Evolutionary conservation across 2,888 invertebrate species (phyloP).

Genomic region (Epiblema foenella): DNA sequence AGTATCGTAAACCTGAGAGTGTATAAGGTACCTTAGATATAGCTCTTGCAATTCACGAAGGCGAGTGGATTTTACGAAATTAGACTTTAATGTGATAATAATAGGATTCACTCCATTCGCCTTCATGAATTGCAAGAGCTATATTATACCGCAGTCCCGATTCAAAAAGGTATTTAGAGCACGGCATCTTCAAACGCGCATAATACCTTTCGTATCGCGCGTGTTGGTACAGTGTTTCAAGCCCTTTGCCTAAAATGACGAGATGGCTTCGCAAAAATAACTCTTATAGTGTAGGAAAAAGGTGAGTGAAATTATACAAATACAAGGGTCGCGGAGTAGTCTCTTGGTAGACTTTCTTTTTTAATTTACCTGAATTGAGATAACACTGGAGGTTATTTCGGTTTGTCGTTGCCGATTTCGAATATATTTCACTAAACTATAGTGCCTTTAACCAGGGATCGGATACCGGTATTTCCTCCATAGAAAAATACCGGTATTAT

Average conservation of each 20-base stretch:
- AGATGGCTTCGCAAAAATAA: constrained; percentile 2
- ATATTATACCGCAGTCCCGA: neutral
- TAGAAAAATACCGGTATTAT: too few relatives aligned
- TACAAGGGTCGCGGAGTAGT: neutral
- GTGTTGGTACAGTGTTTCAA: constrained; percentile 12
- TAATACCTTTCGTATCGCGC: neutral
- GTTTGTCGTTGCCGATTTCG: too few relatives aligned
- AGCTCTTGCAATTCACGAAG: too few relatives aligned
- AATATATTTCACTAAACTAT: too few relatives aligned
- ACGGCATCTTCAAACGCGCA: neutral
- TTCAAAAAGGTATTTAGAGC: neutral
- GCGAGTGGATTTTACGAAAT: too few relatives aligned
- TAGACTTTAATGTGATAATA: too few relatives aligned
- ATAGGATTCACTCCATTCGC: too few relatives aligned
- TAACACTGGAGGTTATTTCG: neutral
- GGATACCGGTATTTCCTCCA: too few relatives aligned
- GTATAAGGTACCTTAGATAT: too few relatives aligned
- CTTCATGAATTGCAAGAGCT: too few relatives aligned
- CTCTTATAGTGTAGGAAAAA: neutral
- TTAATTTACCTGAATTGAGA: constrained; percentile 2
- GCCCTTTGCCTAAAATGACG: constrained; percentile 22
- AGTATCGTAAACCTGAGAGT: constrained; percentile 21
- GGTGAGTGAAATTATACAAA: too few relatives aligned
- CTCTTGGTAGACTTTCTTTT: neutral
- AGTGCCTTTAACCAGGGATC: too few relatives aligned